Evolutionary conservation across 2,888 invertebrate species (phyloP).

Genomic region (Hypselothyrea guttata): DNA sequence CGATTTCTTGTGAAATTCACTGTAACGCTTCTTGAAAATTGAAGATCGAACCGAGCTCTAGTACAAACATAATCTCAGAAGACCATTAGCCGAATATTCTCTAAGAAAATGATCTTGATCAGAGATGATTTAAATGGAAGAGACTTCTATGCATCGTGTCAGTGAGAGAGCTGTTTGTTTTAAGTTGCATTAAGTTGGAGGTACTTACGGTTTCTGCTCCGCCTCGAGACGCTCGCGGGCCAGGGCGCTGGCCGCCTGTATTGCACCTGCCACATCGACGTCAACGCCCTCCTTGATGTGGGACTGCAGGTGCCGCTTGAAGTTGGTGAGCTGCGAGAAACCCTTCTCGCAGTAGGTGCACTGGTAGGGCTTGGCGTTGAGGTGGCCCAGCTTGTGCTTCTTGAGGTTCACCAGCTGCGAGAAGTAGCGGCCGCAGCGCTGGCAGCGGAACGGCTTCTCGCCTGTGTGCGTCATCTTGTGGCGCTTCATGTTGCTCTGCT

Average conservation of each 20-base stretch:
- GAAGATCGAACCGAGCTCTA: no score
- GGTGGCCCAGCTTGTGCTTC: constrained; percentile 81
- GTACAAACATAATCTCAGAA: no score
- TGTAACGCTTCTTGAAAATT: no score
- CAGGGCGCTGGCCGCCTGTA: constrained; percentile 70
- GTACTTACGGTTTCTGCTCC: constrained; percentile 61
- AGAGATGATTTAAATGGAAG: no score
- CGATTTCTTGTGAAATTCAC: no score
- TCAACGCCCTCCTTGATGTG: constrained; percentile 78
- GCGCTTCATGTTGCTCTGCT: constrained; percentile 81
- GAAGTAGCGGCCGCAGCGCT: constrained; percentile 81
- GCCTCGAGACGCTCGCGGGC: constrained; percentile 78
- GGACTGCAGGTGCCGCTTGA: constrained; percentile 79
- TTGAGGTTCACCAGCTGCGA: constrained; percentile 82
- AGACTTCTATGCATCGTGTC: no score
- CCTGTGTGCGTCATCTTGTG: constrained; percentile 82
- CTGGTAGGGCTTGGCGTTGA: constrained; percentile 80
- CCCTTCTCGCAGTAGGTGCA: constrained; percentile 81
- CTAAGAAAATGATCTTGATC: neutral
- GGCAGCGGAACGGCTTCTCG: constrained; percentile 82
- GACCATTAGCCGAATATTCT: no score
- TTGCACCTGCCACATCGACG: constrained; percentile 70
- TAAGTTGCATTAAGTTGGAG: no score
- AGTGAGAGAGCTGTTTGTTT: no score
- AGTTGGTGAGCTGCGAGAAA: constrained; percentile 81